Evolutionary conservation across 2,888 invertebrate species (phyloP).

Genomic region (Lasioglossum villosulum): DNA sequence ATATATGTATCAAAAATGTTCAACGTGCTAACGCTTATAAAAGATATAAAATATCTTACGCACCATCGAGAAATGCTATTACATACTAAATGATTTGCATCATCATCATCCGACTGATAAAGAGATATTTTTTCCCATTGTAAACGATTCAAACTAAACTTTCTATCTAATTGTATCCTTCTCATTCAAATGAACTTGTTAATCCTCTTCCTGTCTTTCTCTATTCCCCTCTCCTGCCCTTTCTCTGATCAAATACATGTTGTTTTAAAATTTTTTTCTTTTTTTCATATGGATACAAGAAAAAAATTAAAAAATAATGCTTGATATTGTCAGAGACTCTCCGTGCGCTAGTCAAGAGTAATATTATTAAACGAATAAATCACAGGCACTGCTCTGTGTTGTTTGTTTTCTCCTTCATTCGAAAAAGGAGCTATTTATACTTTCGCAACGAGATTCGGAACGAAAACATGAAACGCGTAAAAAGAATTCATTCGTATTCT

Average conservation of each 20-base stretch:
- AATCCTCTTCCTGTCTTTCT: neutral
- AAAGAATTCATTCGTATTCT: slow-evolving; percentile 34
- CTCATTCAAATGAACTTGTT: slow-evolving; percentile 19
- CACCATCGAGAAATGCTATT: slow-evolving; percentile 45
- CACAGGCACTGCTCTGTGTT: slow-evolving; percentile 52
- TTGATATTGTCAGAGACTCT: slow-evolving; percentile 41
- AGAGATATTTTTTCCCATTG: slow-evolving; percentile 13
- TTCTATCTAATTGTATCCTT: slow-evolving; percentile 7
- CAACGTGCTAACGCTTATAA: slow-evolving; percentile 57
- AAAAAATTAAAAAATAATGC: slow-evolving; percentile 27
- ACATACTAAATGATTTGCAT: slow-evolving; percentile 30
- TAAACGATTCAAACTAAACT: slow-evolving; percentile 41
- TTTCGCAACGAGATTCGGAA: slow-evolving; percentile 42
- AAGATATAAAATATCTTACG: slow-evolving; percentile 59
- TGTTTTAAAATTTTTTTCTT: neutral
- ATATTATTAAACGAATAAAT: slow-evolving; percentile 45
- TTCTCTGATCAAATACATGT: neutral
- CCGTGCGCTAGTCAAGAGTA: slow-evolving; percentile 13
- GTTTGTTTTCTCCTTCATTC: slow-evolving; percentile 10
- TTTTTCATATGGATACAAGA: neutral
- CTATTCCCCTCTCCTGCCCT: neutral
- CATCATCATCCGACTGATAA: slow-evolving; percentile 10
- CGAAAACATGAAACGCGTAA: slow-evolving; percentile 31
- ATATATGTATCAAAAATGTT: slow-evolving; percentile 61
- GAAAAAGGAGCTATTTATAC: slow-evolving; percentile 3